Base-by-base conservation (phyloP, 1,140 invertebrate genomes). In the Ectropis grisescens region DNA sequence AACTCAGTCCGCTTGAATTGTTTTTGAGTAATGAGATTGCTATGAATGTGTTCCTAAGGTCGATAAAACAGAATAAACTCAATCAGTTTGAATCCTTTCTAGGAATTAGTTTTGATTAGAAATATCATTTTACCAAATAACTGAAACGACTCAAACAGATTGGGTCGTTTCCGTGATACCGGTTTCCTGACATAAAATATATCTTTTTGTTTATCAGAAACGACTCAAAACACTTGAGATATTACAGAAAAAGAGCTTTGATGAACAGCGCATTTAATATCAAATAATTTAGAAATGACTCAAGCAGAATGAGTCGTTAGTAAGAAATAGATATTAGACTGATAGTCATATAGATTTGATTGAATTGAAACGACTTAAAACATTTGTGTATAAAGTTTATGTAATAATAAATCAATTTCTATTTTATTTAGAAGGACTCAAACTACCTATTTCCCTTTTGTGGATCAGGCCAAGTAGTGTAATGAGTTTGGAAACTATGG, bases 31-130 rank as follows among this genome's bases (percentile, higher is more conserved):
- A 33, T 33, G 32, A 33, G 1, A 33, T 33, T 33, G 1, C 32
- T 33, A 33, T 39, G 38, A 37, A 8, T 37, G 11, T 37, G 28
- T 29, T 37, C 28, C 11, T 29, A 37, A 37, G 16, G 36, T 37
- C 36, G 36, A 37, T 30, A 31, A 37, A 31, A 5, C 36, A 37
- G 36, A 37, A 37, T 37, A 37, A 37, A 31, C 28, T 31, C 25
- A 36, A 37, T 10, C 36, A 30, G 36, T 30, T 38, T 38, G 37
- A 12, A 32, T 38, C 37, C 29, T 38, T 38, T 32, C 29, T 38
- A 32, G 13, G 37, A 27, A 38, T 32, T 38, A 32, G 37, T 38
- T 38, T 16, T 38, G 37, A 38, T 38, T 32, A 13, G 37, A 32
- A 38, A 31, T 37, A 37, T 30, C 13, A 37, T 37, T 30, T 25